Conservation (phyloP, 2,888 invertebrate genomes). For the Frankliniella fusca region DNA sequence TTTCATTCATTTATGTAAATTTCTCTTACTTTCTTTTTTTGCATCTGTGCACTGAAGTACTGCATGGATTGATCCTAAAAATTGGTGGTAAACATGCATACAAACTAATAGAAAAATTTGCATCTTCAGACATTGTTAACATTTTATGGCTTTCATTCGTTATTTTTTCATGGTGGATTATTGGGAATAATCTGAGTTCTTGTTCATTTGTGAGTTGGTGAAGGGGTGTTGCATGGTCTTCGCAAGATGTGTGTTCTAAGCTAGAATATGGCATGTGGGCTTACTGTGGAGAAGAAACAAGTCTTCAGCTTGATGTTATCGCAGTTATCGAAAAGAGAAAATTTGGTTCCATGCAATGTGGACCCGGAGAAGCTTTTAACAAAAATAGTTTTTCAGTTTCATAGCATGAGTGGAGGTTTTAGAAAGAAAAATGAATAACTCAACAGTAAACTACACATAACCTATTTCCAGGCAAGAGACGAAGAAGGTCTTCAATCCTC, state of each 20-base stretch:
- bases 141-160: neutral
- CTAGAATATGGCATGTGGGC: too few species aligned
- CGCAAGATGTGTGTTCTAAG: too few species aligned
- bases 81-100: neutral
- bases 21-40: neutral
- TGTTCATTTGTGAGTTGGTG: neutral
- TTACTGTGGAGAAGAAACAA: too few species aligned
- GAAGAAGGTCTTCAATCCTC: constrained; percentile 88
- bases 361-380: too few species aligned
- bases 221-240: neutral
- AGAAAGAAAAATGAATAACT: neutral
- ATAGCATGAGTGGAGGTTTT: too few species aligned
- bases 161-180: neutral
- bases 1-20: neutral
- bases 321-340: too few species aligned
- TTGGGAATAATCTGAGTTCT: neutral
- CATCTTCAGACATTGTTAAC: neutral
- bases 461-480: constrained; percentile 68
- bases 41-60: neutral
- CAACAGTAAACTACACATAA: constrained; percentile 40
- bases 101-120: neutral
- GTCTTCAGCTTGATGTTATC: too few species aligned
- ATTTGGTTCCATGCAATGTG: too few species aligned
- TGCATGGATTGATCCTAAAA: neutral
- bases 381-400: too few species aligned